A percentile compares a stretch with the other conserved stretches of the same genome.
phyloP scores from a whole-genome alignment of 2,888 invertebrate species.

The Eupithecia dodoneata region DNA sequence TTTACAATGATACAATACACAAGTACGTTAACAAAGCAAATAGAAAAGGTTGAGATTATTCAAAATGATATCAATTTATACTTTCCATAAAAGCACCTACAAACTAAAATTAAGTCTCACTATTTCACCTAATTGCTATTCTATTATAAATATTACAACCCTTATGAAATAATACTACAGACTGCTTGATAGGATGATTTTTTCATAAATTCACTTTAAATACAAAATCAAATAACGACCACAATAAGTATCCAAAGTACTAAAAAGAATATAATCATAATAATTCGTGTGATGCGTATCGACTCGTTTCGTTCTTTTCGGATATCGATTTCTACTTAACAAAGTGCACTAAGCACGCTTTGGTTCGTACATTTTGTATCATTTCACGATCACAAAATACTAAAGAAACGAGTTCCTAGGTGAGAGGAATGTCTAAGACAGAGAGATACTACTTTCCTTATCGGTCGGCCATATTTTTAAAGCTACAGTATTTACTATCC shows the following conservation, averaged over 20 bases:
- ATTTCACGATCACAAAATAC: slow-evolving; percentile 30
- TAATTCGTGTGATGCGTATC: slow-evolving; percentile 47
- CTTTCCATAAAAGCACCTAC: slow-evolving; percentile 63
- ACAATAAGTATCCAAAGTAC: slow-evolving; percentile 48
- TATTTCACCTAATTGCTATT: slow-evolving; percentile 60
- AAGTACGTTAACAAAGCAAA: slow-evolving; percentile 55
- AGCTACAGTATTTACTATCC: slow-evolving; percentile 39
- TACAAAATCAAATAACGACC: slow-evolving; percentile 40
- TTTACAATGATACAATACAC: slow-evolving; percentile 69
- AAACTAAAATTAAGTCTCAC: slow-evolving; percentile 71
- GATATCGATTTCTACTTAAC: slow-evolving; percentile 34
- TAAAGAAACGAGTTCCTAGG: slow-evolving; percentile 38
- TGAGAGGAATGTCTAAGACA: slow-evolving; percentile 45
- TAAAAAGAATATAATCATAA: slow-evolving; percentile 42
- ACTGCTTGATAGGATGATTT: slow-evolving; percentile 61
- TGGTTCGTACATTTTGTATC: slow-evolving; percentile 33
- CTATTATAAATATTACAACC: slow-evolving; percentile 69
- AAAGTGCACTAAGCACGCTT: slow-evolving; percentile 32
- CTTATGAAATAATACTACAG: slow-evolving; percentile 67
- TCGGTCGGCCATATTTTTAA: slow-evolving; percentile 40
- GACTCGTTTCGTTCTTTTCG: slow-evolving; percentile 46
- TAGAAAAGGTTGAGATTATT: slow-evolving; percentile 59
- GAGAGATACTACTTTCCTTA: slow-evolving; percentile 32
- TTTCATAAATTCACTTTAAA: slow-evolving; percentile 34
- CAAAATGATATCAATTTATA: slow-evolving; percentile 50